Percentiles rank a stretch among this genome's conserved stretches.
Evolutionary conservation across 2,113 vertebrate species (phyloP).

Genomic region (Mionectes macconnelli): DNA sequence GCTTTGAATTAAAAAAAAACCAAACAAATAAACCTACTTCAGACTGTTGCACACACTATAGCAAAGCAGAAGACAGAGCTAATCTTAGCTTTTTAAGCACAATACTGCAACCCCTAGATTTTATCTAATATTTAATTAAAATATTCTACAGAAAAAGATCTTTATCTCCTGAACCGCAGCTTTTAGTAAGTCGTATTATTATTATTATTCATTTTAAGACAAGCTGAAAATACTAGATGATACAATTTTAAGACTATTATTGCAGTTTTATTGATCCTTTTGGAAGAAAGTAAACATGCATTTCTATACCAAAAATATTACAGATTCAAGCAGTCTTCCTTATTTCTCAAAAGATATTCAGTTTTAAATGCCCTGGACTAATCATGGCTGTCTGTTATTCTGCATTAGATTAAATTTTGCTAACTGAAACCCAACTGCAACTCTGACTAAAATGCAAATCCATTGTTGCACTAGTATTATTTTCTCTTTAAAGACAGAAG

Average conservation of each 20-base stretch:
- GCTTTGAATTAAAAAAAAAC: background rate
- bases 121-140: slow-evolving; percentile 58
- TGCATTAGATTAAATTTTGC: slow-evolving; percentile 23
- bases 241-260: background rate
- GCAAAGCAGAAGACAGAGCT: background rate
- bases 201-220: background rate
- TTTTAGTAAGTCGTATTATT: background rate
- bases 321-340: background rate
- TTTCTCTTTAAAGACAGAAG: background rate
- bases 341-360: background rate
- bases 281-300: background rate
- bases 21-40: background rate
- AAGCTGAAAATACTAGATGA: background rate
- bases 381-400: background rate
- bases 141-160: background rate
- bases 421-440: background rate
- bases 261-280: background rate
- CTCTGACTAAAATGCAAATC: background rate
- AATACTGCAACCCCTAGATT: slow-evolving; percentile 1
- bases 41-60: background rate
- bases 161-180: background rate
- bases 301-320: background rate
- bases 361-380: background rate
- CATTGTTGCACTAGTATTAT: background rate
- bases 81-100: background rate